These are phyloP conservation scores for Heterotilapia buettikoferi DNA, from an alignment of 2,113 vertebrate genomes.

Conservation along the genomic window DNA sequence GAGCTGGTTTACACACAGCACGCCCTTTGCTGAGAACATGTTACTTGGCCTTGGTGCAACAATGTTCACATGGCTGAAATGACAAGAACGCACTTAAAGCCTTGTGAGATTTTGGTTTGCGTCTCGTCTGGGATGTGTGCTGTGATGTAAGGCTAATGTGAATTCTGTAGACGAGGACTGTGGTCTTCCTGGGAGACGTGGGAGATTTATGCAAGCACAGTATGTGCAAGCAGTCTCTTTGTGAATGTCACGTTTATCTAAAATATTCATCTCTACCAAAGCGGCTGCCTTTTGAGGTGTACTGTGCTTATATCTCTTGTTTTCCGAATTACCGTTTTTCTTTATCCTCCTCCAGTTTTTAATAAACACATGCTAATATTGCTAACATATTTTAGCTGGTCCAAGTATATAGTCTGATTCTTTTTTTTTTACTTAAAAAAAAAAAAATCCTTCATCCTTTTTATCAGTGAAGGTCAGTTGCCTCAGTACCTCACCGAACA, in stretches of 20 bases:
- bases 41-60: slow-evolving; percentile 28
- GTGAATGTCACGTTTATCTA: slow-evolving; percentile 8
- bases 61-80: slow-evolving; percentile 37
- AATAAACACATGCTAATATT: not conserved
- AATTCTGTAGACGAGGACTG: not conserved
- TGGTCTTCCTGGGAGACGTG: not conserved
- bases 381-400: not conserved
- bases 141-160: not conserved
- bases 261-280: not conserved
- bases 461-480: not conserved
- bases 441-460: not conserved
- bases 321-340: not conserved
- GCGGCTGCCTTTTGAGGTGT: not conserved
- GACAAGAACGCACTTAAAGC: slow-evolving; percentile 24
- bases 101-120: slow-evolving; percentile 18
- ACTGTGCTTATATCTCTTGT: not conserved
- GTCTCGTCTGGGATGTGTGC: not conserved
- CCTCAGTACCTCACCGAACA: not conserved
- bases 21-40: slow-evolving; percentile 42
- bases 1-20: slow-evolving; percentile 29
- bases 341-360: not conserved
- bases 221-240: not conserved
- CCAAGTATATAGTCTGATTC: not conserved
- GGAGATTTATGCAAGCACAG: slow-evolving; percentile 1
- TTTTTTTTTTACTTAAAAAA: not conserved